These are phyloP conservation scores for Sterna hirundo DNA, from an alignment of 2,113 vertebrate genomes.

Conservation along the genomic window DNA sequence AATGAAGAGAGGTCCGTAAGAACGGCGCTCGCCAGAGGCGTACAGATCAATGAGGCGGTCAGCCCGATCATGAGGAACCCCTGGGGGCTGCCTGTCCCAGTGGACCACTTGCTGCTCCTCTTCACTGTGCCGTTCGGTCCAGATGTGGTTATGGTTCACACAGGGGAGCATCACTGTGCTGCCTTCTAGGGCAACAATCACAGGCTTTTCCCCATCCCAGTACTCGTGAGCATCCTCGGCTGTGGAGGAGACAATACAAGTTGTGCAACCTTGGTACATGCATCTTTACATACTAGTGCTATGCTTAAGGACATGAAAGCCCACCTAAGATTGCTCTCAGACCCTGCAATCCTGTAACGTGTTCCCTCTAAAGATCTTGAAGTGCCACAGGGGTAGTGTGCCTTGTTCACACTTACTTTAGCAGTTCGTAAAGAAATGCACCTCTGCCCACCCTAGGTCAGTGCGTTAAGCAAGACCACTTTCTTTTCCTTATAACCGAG, in stretches of 20 bases:
- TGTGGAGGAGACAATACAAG: neutral
- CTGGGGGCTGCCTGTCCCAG: conserved; percentile 90
- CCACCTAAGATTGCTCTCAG: neutral
- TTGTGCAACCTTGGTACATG: too few species aligned
- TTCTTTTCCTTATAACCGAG: neutral
- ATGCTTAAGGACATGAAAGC: neutral
- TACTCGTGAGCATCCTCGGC: conserved; percentile 71
- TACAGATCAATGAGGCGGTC: conserved; percentile 93
- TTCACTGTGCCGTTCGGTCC: conserved; percentile 87
- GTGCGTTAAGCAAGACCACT: neutral
- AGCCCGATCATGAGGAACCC: conserved; percentile 85
- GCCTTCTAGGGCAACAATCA: conserved; percentile 78
- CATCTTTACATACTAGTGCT: neutral
- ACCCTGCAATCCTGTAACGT: neutral
- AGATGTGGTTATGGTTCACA: conserved; percentile 83
- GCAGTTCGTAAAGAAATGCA: neutral
- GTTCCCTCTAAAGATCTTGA: neutral
- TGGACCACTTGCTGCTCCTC: conserved; percentile 96
- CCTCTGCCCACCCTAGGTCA: neutral
- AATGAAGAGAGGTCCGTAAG: conserved; percentile 86
- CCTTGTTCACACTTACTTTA: neutral
- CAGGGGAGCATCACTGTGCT: conserved; percentile 83
- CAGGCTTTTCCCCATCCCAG: conserved; percentile 93
- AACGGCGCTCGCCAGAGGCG: conserved; percentile 89
- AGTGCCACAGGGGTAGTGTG: neutral